Conservation (phyloP, 1,140 invertebrate genomes). For the Cardiocondyla obscurior region DNA sequence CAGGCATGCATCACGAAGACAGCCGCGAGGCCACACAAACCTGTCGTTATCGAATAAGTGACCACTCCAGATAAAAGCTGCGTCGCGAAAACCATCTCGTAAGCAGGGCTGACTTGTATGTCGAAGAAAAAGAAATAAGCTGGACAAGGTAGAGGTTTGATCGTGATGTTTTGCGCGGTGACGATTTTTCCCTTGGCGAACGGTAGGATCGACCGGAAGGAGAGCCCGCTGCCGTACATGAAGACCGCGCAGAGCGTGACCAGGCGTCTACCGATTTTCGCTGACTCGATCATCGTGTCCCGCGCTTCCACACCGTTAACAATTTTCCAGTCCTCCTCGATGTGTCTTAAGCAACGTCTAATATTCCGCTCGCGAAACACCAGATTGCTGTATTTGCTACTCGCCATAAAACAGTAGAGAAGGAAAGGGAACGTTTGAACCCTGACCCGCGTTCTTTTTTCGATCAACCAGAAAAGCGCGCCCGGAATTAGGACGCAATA, state of each 20-base stretch:
- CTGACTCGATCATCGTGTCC: constrained; percentile 10
- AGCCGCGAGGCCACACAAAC: not conserved
- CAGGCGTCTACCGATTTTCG: constrained; percentile 14
- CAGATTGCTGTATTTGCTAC: constrained; percentile 18
- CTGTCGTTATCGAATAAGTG: not conserved
- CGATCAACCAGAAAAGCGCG: not conserved
- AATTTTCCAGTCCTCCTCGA: constrained; percentile 17
- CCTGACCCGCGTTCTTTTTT: not conserved
- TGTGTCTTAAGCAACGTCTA: constrained; percentile 1
- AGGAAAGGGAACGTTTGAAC: constrained; percentile 13
- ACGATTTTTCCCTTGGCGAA: constrained; percentile 35
- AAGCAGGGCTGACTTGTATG: constrained; percentile 20
- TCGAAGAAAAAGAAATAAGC: constrained; percentile 54
- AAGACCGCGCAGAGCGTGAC: constrained; percentile 49
- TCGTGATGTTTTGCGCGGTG: constrained; percentile 50
- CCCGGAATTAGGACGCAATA: constrained; percentile 10
- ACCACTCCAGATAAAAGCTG: constrained; percentile 18
- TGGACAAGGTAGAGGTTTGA: constrained; percentile 60
- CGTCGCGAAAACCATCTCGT: constrained; percentile 4
- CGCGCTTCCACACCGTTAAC: not conserved
- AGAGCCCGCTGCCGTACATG: constrained; percentile 73
- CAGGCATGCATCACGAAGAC: constrained; percentile 36
- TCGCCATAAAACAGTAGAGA: constrained; percentile 1
- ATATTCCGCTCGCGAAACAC: not conserved
- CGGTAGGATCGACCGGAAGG: constrained; percentile 69